These are phyloP conservation scores for Pelodytes ibericus DNA, from an alignment of 2,797 vertebrate species.

Conservation along the genomic window DNA sequence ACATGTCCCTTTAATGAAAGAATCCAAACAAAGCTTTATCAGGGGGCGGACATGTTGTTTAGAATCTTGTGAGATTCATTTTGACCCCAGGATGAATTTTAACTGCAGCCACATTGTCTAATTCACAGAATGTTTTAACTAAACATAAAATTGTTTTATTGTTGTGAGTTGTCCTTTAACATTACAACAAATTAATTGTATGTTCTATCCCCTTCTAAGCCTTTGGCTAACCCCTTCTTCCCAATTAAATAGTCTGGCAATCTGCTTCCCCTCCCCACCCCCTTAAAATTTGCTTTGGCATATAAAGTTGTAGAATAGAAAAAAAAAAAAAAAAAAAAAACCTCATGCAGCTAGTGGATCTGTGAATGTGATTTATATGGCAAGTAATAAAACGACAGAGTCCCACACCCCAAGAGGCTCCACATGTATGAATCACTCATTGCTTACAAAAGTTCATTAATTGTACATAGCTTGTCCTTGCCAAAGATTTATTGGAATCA, in stretches of 20 bases:
- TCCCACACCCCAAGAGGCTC: not conserved
- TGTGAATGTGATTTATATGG: not conserved
- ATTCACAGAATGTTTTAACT: no score
- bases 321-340: no score
- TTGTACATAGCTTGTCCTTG: not conserved
- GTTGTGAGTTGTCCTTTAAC: no score
- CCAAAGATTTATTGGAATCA: not conserved
- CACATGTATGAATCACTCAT: not conserved
- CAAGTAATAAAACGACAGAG: not conserved
- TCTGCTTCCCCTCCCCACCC: not conserved
- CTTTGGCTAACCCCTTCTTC: not conserved
- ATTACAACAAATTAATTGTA: no score
- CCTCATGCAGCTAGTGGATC: not conserved
- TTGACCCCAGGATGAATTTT: no score
- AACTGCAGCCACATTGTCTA: no score
- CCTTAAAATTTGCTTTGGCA: not conserved
- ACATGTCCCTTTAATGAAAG: no score
- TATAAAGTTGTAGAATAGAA: not conserved
- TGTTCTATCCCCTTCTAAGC: not conserved
- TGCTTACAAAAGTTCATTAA: not conserved
- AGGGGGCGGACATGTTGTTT: no score
- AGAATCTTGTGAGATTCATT: no score
- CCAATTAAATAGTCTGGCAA: slow-evolving; percentile 8
- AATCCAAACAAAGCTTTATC: no score
- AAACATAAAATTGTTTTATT: no score